These are phyloP conservation scores for Standfussiana lucernea DNA, from an alignment of 2,888 invertebrate genomes.

Conservation along the genomic window DNA sequence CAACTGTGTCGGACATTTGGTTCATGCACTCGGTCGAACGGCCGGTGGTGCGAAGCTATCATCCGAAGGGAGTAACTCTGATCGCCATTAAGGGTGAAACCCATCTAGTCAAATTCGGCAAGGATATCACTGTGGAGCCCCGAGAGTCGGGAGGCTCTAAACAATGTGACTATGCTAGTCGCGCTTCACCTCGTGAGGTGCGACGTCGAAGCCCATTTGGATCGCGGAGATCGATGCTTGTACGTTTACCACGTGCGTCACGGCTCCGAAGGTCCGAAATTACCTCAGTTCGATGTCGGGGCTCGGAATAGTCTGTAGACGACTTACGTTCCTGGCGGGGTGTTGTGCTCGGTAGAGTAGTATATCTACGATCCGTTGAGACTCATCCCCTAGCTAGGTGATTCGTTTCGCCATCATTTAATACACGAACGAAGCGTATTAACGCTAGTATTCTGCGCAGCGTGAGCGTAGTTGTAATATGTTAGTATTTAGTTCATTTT, in stretches of 20 bases:
- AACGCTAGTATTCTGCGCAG: too few species aligned
- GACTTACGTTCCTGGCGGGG: constrained; percentile 91
- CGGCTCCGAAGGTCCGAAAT: constrained; percentile 66
- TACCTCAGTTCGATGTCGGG: constrained; percentile 86
- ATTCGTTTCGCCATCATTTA: constrained; percentile 49
- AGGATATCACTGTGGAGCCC: constrained; percentile 81
- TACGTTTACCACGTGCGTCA: constrained; percentile 72
- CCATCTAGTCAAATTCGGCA: constrained; percentile 90
- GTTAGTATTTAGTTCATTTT: too few species aligned
- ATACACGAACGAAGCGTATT: constrained; percentile 27
- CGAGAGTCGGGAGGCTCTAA: constrained; percentile 74
- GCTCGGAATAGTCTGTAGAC: constrained; percentile 92
- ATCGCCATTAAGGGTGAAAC: constrained; percentile 84
- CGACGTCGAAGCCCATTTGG: constrained; percentile 81
- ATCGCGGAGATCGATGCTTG: constrained; percentile 72
- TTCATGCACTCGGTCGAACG: constrained; percentile 91
- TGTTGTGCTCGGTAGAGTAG: constrained; percentile 72
- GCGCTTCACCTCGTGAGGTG: constrained; percentile 66
- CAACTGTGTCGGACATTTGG: constrained; percentile 91
- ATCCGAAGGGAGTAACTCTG: constrained; percentile 88
- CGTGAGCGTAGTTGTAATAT: not conserved
- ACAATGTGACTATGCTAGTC: too few species aligned
- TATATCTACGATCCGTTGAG: constrained; percentile 91
- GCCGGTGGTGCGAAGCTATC: constrained; percentile 92
- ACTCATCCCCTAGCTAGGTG: constrained; percentile 87